Base-by-base conservation (phyloP, 2,888 invertebrate species). In the Allygus modestus region DNA sequence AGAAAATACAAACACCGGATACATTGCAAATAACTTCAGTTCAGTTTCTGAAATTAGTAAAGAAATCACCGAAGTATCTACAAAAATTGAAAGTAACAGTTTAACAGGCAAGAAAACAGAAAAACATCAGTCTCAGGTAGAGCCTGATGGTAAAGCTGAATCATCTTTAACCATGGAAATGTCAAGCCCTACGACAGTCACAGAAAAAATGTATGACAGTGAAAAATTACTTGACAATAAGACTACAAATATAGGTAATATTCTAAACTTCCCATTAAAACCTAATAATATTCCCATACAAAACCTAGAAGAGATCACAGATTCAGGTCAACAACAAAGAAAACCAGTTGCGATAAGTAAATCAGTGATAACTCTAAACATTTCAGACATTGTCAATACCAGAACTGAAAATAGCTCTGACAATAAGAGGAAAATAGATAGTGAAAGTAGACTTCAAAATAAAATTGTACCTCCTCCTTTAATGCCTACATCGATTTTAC, bases 381-480 rank as follows among this genome's bases (percentile, higher is more conserved):
- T 15, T 46, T 15, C 46, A 46, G 17, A 46, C 17, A 46, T 15
- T 11, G 1, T 46, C 4, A 46, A 23, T 7, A 23, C 20, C 0
- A 54, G 2, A 1, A 54, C 23, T 20, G 54, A 28, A 31, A 31
- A 65, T 15, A 65, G 0, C 0, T 65, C 4, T 28, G 65, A 65
- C 28, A 65, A 65, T 1, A 65, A 26, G 28, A 26, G 7, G 17
- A 65, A 31, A 31, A 65, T 65, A 4, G 31, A 28, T 65, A 65
- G 65, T 65, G 65, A 65, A 17, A 65, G 65, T 65, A 65, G 28
- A 28, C 28, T 65, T 26, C 31, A 28, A 65, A 65, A 65, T 31
- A 65, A 65, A 31, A 65, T 65, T 17, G 5, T 65, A 31, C 65
- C 65, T 28, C 65, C 65, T 28, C 65, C 65, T 17, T 28, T 15